A percentile compares a stretch with the other conserved stretches of the same genome.
phyloP scores from a whole-genome alignment of 64 coral and sea anemone genomes.

The Actinia equina region DNA sequence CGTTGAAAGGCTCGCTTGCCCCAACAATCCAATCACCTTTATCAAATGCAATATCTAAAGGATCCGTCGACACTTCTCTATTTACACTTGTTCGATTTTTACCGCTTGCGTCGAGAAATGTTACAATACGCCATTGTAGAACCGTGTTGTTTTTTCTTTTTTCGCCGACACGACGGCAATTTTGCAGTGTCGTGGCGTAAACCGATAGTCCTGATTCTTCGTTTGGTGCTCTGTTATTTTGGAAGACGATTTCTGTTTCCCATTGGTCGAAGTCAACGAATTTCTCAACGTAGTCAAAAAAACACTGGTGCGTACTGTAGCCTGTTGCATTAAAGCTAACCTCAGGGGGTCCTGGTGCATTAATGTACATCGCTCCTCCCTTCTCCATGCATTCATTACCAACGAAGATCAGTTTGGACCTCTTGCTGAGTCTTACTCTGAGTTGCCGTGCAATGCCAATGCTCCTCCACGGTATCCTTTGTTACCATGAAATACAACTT shows the following conservation, averaged over 20 bases:
- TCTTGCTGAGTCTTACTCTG: conserved; percentile 49
- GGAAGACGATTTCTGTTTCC: conserved; percentile 69
- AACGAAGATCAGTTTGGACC: conserved; percentile 65
- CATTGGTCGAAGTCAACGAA: conserved; percentile 57
- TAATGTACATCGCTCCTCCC: conserved; percentile 83
- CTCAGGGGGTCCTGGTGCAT: conserved; percentile 75
- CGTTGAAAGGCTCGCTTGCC: conserved; percentile 53
- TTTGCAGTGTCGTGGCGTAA: conserved; percentile 72
- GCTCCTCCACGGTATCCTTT: conserved; percentile 81
- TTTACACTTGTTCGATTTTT: conserved; percentile 26
- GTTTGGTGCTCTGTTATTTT: conserved; percentile 48
- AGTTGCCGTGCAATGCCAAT: conserved; percentile 84
- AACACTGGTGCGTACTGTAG: conserved; percentile 53
- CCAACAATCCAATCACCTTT: conserved; percentile 52
- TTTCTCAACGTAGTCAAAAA: conserved; percentile 51
- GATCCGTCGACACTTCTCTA: conserved; percentile 68
- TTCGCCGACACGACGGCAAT: conserved; percentile 70
- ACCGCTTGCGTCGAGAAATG: conserved; percentile 45
- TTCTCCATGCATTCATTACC: conserved; percentile 49
- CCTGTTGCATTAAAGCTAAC: conserved; percentile 75
- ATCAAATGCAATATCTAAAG: conserved; percentile 61
- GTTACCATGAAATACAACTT: conserved; percentile 63
- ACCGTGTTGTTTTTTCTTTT: conserved; percentile 47
- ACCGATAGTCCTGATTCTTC: conserved; percentile 47
- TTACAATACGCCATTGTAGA: conserved; percentile 59